phyloP scores from a whole-genome alignment of 2,113 vertebrate genomes.

The Oncorhynchus gorbuscha region DNA sequence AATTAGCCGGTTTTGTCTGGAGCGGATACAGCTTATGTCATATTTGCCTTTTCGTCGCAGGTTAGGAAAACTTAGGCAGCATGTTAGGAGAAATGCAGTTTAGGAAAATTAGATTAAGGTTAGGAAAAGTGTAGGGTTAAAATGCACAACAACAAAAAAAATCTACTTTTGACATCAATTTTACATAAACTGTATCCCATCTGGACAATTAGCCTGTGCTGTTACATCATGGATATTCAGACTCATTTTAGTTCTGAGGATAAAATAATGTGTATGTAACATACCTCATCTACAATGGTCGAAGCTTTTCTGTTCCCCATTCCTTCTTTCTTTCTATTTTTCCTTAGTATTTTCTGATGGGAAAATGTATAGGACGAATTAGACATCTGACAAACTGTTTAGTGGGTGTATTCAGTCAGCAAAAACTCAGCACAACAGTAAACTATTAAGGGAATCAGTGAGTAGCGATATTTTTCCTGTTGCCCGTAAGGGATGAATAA shows the following conservation, averaged over 20 bases:
- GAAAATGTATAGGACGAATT: neutral
- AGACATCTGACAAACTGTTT: neutral
- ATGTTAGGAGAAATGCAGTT: no score
- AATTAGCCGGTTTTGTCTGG: neutral
- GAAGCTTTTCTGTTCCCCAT: slow-evolving; percentile 56
- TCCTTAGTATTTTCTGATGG: slow-evolving; percentile 66
- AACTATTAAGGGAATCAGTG: neutral
- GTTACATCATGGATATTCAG: neutral
- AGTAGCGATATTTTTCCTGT: no score
- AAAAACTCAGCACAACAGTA: neutral
- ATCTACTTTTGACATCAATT: no score
- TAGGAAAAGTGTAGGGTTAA: no score
- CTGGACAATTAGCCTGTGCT: neutral
- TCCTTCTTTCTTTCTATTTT: slow-evolving; percentile 61
- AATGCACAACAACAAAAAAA: no score
- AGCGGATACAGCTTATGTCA: neutral
- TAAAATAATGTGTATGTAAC: slow-evolving; percentile 6
- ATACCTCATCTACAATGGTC: slow-evolving; percentile 67
- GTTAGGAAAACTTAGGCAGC: no score
- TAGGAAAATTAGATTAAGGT: no score
- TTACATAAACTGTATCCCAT: neutral
- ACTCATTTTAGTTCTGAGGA: neutral
- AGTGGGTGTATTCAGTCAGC: neutral
- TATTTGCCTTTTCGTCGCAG: no score
- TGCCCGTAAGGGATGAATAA: no score